A percentile compares a stretch with the other conserved stretches of the same genome.
Evolutionary conservation across 2,797 vertebrate species (phyloP).

Genomic region (Alectoris magna): DNA sequence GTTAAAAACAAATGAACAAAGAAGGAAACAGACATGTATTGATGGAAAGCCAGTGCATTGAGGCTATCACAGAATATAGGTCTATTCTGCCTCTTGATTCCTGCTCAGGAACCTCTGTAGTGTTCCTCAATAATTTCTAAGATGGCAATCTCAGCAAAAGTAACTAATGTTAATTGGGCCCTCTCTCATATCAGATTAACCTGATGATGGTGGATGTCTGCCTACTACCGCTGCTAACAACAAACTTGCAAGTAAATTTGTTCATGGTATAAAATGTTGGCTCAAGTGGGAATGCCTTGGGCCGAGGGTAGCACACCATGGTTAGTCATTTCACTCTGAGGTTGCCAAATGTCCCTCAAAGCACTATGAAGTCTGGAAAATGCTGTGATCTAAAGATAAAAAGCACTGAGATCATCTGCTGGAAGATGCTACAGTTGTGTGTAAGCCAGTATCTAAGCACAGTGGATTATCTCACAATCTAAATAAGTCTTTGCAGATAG

Average conservation of each 20-base stretch:
- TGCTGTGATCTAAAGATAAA: neutral
- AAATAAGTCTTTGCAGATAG: neutral
- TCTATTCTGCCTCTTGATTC: neutral
- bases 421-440: neutral
- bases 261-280: neutral
- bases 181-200: neutral
- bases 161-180: neutral
- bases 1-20: neutral
- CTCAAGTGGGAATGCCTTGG: neutral
- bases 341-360: neutral
- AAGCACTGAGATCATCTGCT: accelerated
- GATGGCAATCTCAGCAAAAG: neutral
- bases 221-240: neutral
- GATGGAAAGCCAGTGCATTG: neutral
- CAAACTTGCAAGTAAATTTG: neutral
- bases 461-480: neutral
- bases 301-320: neutral
- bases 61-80: neutral
- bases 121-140: neutral
- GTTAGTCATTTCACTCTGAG: neutral
- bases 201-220: accelerated
- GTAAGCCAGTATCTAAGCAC: neutral
- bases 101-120: neutral
- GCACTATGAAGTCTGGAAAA: neutral
- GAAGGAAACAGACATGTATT: neutral